phyloP scores from a whole-genome alignment of 2,797 vertebrate genomes.

The Todus mexicanus region DNA sequence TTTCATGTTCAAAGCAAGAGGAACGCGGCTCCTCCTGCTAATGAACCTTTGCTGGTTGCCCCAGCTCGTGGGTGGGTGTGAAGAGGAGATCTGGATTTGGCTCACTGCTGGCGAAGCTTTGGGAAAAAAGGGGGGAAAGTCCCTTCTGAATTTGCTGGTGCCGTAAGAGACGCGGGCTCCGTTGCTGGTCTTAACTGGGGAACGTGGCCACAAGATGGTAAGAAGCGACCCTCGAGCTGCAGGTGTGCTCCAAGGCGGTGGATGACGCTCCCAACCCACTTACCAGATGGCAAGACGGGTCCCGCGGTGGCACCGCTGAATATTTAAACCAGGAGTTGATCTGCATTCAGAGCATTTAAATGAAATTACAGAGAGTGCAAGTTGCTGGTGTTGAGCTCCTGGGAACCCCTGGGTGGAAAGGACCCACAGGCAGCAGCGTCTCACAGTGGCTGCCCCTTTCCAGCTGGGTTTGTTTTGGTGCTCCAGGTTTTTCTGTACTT shows the following conservation, averaged over 20 bases:
- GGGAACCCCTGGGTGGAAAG: neutral
- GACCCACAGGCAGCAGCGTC: rapidly evolving
- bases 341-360: neutral
- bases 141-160: neutral
- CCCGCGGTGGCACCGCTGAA: rapidly evolving
- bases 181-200: neutral
- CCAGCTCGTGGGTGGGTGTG: neutral
- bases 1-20: slow-evolving; percentile 8
- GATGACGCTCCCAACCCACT: neutral
- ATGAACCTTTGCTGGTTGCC: neutral
- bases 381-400: neutral
- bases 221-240: neutral
- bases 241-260: neutral
- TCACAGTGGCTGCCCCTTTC: rapidly evolving
- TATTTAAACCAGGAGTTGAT: neutral
- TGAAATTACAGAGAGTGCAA: neutral
- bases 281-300: neutral
- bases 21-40: neutral
- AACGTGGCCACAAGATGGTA: rapidly evolving
- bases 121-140: neutral
- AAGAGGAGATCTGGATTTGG: slow-evolving; percentile 22
- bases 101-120: neutral
- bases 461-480: neutral
- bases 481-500: neutral
- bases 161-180: neutral